These are phyloP conservation scores for Tympanoctomys barrerae DNA, from an alignment of 2,797 vertebrate species.

Conservation along the genomic window DNA sequence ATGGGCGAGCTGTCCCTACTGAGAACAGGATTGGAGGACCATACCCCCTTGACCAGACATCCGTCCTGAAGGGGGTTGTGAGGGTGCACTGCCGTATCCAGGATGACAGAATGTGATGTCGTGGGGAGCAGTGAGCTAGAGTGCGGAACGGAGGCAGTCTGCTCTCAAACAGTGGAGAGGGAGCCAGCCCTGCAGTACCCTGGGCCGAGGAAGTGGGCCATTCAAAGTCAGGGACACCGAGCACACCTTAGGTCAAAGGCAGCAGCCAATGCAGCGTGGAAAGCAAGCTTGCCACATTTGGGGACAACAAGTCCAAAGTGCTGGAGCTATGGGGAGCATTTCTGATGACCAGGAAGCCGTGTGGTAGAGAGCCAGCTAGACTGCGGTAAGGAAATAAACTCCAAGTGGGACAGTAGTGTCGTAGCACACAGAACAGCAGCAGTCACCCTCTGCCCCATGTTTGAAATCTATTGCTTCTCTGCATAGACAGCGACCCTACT, in stretches of 20 bases:
- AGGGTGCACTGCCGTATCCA: background rate
- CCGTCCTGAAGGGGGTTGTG: background rate
- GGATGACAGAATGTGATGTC: too few species aligned
- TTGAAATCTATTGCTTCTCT: background rate
- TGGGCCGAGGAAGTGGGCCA: background rate
- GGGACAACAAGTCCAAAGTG: conserved; percentile 25
- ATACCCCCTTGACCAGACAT: background rate
- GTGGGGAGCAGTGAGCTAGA: background rate
- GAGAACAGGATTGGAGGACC: background rate
- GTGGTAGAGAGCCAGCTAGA: background rate
- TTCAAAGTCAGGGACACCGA: conserved; percentile 19
- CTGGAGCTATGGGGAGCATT: background rate
- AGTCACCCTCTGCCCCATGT: background rate
- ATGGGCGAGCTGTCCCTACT: background rate
- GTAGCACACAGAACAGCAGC: background rate
- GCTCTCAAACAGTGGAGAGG: background rate
- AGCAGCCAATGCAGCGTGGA: background rate
- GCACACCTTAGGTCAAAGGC: background rate
- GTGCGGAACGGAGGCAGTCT: background rate
- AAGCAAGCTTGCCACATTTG: background rate
- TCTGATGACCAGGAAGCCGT: background rate
- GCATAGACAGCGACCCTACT: background rate
- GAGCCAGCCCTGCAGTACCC: background rate
- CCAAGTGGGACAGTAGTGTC: background rate
- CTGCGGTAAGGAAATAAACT: background rate